A percentile compares a stretch with the other conserved stretches of the same genome.
These are phyloP conservation scores for Narcine bancroftii DNA, from an alignment of 2,113 vertebrate species.

Conservation along the genomic window DNA sequence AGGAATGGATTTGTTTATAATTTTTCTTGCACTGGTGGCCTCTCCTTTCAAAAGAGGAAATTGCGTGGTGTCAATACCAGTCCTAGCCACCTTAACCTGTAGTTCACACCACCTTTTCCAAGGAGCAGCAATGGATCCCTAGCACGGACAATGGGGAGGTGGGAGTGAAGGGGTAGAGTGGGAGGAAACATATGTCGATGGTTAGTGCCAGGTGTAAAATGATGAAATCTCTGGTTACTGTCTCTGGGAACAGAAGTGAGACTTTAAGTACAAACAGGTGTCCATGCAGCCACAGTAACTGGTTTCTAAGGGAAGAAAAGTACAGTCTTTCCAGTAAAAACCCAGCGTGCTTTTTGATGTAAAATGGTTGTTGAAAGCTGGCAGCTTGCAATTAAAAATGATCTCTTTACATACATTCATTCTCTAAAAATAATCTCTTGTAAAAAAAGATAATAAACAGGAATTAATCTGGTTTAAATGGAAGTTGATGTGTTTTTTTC, in stretches of 20 bases:
- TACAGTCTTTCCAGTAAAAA: not conserved
- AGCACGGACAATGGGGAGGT: not conserved
- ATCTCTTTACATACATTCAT: not conserved
- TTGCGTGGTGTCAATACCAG: not conserved
- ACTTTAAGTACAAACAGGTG: constrained; percentile 34
- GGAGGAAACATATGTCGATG: not conserved
- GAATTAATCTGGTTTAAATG: not conserved
- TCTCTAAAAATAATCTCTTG: constrained; percentile 3
- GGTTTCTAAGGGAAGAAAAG: not conserved
- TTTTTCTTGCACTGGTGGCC: not conserved
- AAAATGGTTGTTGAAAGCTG: constrained; percentile 27
- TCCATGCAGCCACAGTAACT: constrained; percentile 13
- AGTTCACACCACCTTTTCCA: not conserved
- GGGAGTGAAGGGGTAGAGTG: not conserved
- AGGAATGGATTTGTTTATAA: not conserved
- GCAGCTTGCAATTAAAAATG: not conserved
- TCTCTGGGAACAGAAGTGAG: constrained; percentile 23
- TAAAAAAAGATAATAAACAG: constrained; percentile 8
- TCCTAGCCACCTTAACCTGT: not conserved
- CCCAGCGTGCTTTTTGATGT: not conserved
- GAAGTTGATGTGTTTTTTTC: not conserved
- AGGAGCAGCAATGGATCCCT: not conserved
- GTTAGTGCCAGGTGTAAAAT: constrained; percentile 28
- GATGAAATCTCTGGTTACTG: constrained; percentile 35
- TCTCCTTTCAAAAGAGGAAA: not conserved